Conservation (phyloP, 2,113 vertebrate genomes). For the Megaleporinus macrocephalus region DNA sequence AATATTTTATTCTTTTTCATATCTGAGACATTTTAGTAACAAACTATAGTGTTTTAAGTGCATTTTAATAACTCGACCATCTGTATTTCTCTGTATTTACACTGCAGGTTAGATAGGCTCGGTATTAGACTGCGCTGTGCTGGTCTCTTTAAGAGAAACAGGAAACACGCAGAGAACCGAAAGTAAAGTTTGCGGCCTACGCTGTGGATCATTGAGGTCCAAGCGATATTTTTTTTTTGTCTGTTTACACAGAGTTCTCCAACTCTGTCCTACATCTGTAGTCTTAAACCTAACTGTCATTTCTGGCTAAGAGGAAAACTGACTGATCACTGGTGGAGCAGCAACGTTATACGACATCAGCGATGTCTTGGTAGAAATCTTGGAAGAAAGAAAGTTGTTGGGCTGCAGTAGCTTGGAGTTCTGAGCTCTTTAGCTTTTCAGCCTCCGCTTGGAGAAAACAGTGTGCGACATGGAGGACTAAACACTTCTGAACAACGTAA, state of each 20-base stretch:
- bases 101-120: no score
- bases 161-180: constrained; percentile 37
- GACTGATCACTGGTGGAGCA: background rate
- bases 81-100: no score
- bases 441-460: background rate
- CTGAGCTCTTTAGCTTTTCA: background rate
- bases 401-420: background rate
- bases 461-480: background rate
- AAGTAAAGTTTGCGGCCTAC: constrained; percentile 1
- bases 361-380: background rate
- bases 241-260: background rate
- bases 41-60: no score
- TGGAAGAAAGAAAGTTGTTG: background rate
- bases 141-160: constrained; percentile 41
- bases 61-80: no score
- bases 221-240: background rate
- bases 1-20: no score
- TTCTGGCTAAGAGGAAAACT: background rate
- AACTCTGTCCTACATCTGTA: background rate
- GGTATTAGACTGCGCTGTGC: background rate
- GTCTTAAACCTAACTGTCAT: background rate
- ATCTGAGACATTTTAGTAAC: no score
- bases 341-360: background rate
- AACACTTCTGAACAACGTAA: background rate
- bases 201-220: background rate